Evolutionary conservation across 2,113 vertebrate genomes (phyloP).

Genomic region (Notarius quadriscutis): DNA sequence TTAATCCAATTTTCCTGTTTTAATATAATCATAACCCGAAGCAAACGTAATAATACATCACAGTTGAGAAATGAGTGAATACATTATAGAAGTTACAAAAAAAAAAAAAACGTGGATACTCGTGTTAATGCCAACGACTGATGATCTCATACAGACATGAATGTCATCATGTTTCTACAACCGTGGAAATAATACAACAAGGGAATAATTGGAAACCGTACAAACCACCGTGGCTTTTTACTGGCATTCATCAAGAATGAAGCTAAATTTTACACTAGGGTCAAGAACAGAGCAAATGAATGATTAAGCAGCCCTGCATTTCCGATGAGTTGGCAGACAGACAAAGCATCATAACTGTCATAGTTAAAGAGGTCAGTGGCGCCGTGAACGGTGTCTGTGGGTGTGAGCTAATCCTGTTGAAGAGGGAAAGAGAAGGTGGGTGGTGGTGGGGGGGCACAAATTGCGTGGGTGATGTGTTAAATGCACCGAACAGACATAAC

Average conservation of each 20-base stretch:
- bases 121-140: constrained; percentile 37
- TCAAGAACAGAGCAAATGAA: constrained; percentile 40
- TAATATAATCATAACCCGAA: constrained; percentile 39
- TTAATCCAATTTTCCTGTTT: constrained; percentile 32
- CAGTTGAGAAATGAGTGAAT: constrained; percentile 28
- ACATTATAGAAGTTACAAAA: constrained; percentile 10
- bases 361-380: constrained; percentile 65
- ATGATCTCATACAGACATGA: constrained; percentile 31
- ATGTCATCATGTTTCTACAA: constrained; percentile 41
- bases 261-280: constrained; percentile 32
- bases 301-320: constrained; percentile 45
- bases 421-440: constrained; percentile 71
- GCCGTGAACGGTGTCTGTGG: constrained; percentile 64
- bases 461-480: constrained; percentile 62
- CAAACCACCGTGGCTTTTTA: constrained; percentile 26
- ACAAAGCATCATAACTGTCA: constrained; percentile 40
- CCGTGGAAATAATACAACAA: constrained; percentile 20
- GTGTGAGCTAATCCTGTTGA: constrained; percentile 75
- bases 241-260: constrained; percentile 27
- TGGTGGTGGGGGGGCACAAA: constrained; percentile 74
- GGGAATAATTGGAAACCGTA: constrained; percentile 4
- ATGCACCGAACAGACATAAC: constrained; percentile 36
- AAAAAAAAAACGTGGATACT: neutral
- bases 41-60: neutral
- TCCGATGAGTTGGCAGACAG: constrained; percentile 45